Evolutionary conservation across 2,113 vertebrate genomes (phyloP), one percentile per base, ranked within the genome.

Genomic region (Tyto alba): DNA sequence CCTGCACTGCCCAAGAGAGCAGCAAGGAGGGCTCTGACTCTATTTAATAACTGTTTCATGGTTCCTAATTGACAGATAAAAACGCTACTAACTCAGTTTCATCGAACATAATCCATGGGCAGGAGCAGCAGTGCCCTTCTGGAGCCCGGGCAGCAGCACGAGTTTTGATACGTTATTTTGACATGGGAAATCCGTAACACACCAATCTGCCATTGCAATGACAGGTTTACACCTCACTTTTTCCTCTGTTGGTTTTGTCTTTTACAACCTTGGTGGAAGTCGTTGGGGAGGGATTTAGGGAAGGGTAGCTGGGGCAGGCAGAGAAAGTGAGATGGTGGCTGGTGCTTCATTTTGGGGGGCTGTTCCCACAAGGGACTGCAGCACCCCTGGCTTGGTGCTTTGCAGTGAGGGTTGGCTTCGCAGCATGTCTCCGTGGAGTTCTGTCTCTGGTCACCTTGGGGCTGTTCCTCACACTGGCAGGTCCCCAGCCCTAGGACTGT

Each of bases 11-110:
- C 93, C 92, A 90, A 60, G 95, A 90, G 80, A 96, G 92, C 71
- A 86, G 88, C 89, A 73, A 95, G 94, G 85, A 96, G 83, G 81
- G 91, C 91, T 95, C 91, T 87, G 92, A 93, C 96, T 95, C 92
- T 95, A 91, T 96, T 95, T 97, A 96, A 97, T 97, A 93, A 95
- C 95, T 89, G 89, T 93, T 95, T 94, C 97, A 96, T 97, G 91
- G 95, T 72, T 96, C 95, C 96, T 97, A 97, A 97, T 97, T 97
- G 97, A 97, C 96, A 97, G 96, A 96, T 97, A 97, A 96, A 97
- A 97, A 96, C 1, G 20, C 81, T 90, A 88, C 96, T 97, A 97
- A 96, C 95, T 96, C 62, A 53, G 95, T 97, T 97, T 97, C 91
- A 69, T 91, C 11, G 4, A 94, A 90, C 82, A 89, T 96, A 95